Evolutionary conservation across 2,113 vertebrate genomes (phyloP), one percentile per base, ranked within the genome.

Genomic region (Bucco capensis): DNA sequence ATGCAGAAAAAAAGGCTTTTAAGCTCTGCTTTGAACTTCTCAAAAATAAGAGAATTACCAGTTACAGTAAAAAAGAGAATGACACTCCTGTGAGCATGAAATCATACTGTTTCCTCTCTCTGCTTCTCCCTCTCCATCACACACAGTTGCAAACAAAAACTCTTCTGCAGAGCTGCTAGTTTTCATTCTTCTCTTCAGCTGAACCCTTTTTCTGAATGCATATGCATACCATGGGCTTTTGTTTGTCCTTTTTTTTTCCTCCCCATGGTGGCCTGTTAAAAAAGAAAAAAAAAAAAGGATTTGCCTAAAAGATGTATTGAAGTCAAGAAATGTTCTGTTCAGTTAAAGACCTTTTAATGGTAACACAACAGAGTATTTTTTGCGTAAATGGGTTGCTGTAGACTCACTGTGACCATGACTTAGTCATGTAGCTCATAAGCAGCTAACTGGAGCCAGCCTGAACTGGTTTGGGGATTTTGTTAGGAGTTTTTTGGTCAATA

Each of bases 401-500:
- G 90, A 70, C 51, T 92, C 54, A 44, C 54, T 91, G 81, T 94
- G 83, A 70, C 89, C 78, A 82, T 93, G 95, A 65, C 31, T 94
- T 82, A 83, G 81, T 80, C 91, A 28, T 46, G 40, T 67, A 95
- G 75, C 54, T 83, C 77, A 38, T 31, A 83, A 62, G 71, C 85
- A 89, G 58, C 92, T 65, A 76, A 94, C 47, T 90, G 51, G 58
- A 91, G 64, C 90, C 67, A 90, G 90, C 64, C 47, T 54, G 16
- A 90, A 94, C 86, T 92, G 81, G 87, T 93, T 84, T 86, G 0
- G 6, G n/a, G 54, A 84, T 93, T 88, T 91, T 70, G 77, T 70
- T 96, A 60, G 75, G 73, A 92, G 79, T 71, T 92, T 93, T 92
- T 96, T 89, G 46, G 82, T 94, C 79, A 75, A 74, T 96, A 94